phyloP scores from a whole-genome alignment of 2,797 vertebrate genomes.

The Tragelaphus eurycerus region DNA sequence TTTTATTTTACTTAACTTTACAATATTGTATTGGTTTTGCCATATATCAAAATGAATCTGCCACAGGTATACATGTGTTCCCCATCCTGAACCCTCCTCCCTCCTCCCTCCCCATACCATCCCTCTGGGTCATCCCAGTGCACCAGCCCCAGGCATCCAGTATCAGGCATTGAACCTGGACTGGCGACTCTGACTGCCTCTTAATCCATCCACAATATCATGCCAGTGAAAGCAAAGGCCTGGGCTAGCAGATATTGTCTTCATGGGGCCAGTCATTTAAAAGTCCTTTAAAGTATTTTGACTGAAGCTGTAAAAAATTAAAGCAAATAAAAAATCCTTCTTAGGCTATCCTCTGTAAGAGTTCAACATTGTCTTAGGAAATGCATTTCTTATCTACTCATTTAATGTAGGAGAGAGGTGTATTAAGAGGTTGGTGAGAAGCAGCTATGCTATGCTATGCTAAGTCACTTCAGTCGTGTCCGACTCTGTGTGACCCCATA shows the following conservation, averaged over 20 bases:
- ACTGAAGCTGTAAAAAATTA: not conserved
- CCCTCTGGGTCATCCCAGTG: too few relatives aligned
- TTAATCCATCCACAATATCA: not conserved
- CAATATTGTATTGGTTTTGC: too few relatives aligned
- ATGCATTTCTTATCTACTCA: not conserved
- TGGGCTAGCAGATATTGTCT: not conserved
- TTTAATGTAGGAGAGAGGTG: not conserved
- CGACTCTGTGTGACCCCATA: too few relatives aligned
- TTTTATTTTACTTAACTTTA: too few relatives aligned
- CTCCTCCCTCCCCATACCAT: too few relatives aligned
- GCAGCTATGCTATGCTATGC: not conserved
- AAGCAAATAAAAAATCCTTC: not conserved
- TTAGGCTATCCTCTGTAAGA: not conserved
- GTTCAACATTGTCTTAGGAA: not conserved
- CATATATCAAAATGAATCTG: too few relatives aligned
- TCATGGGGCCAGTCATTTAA: not conserved
- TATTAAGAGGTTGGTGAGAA: not conserved
- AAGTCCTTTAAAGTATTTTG: not conserved
- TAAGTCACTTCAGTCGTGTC: too few relatives aligned
- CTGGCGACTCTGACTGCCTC: not conserved
- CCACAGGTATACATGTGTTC: too few relatives aligned
- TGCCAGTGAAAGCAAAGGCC: accelerated
- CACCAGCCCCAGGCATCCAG: too few relatives aligned
- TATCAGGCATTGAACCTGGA: too few relatives aligned
- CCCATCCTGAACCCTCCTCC: too few relatives aligned